A percentile compares a stretch with the other conserved stretches of the same genome.
Conservation (phyloP, 2,113 vertebrate species). For the Chloebia gouldiae region DNA sequence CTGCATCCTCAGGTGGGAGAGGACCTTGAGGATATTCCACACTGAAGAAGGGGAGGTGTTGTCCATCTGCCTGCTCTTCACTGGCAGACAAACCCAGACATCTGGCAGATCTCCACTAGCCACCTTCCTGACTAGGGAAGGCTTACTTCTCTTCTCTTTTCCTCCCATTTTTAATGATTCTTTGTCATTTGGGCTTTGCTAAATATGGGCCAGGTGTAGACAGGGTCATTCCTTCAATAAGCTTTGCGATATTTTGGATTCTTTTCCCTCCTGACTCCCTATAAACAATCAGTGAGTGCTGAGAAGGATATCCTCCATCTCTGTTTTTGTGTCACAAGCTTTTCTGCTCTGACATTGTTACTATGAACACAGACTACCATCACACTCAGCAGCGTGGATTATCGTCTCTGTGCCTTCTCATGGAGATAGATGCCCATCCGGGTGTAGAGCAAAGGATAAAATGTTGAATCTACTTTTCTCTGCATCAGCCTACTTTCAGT, state of each 20-base stretch:
- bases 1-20: neutral
- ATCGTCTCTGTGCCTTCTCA: neutral
- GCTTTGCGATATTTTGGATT: neutral
- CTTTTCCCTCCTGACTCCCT: neutral
- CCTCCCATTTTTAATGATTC: neutral
- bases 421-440: neutral
- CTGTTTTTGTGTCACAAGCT: neutral
- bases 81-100: neutral
- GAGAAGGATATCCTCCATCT: neutral
- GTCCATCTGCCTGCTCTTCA: neutral
- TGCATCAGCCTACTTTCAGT: neutral
- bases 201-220: neutral
- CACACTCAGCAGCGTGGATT: neutral
- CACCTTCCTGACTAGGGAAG: neutral
- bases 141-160: neutral
- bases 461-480: neutral
- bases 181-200: neutral
- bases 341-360: neutral
- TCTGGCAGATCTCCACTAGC: neutral
- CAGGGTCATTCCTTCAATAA: neutral
- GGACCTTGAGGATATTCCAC: neutral
- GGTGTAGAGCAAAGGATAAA: neutral
- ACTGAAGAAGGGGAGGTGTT: neutral
- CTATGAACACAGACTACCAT: neutral
- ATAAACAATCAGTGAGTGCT: neutral